These are phyloP conservation scores for Onychomys leucogaster DNA, from an alignment of 2,797 vertebrate species.

Conservation along the genomic window DNA sequence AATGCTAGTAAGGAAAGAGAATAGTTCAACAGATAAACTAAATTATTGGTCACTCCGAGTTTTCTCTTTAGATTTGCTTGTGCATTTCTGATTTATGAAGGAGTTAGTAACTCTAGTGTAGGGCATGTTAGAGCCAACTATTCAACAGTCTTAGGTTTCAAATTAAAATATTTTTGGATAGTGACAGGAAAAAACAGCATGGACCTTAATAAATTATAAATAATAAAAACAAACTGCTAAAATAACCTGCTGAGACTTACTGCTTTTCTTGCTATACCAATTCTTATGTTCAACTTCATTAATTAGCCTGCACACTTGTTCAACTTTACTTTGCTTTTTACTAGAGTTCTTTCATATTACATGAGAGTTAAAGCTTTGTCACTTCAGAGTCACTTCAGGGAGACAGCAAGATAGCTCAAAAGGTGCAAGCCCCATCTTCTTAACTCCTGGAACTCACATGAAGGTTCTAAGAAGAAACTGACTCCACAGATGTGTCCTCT, in stretches of 20 bases:
- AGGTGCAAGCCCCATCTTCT: not conserved
- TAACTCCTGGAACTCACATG: not conserved
- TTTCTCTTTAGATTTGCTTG: not conserved
- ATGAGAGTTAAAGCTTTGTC: not conserved
- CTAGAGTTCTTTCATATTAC: not conserved
- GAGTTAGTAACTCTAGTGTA: not conserved
- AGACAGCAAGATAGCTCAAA: not conserved
- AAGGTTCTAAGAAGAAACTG: not conserved
- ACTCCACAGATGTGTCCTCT: not conserved
- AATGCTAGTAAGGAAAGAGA: not conserved
- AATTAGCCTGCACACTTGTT: not conserved
- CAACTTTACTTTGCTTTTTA: not conserved
- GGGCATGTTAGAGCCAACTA: not conserved
- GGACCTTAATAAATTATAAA: not conserved
- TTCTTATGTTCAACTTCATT: not conserved
- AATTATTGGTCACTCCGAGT: not conserved
- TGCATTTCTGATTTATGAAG: not conserved
- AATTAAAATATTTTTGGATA: not conserved
- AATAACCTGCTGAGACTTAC: not conserved
- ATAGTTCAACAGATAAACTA: not conserved
- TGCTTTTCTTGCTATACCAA: conserved; percentile 3
- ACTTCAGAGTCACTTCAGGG: not conserved
- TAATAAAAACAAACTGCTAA: not conserved
- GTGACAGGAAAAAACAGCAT: not conserved
- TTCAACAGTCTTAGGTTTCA: conserved; percentile 36